Evolutionary conservation across 2,113 vertebrate genomes (phyloP), one percentile per base, ranked within the genome.

Genomic region (Plectropomus leopardus): DNA sequence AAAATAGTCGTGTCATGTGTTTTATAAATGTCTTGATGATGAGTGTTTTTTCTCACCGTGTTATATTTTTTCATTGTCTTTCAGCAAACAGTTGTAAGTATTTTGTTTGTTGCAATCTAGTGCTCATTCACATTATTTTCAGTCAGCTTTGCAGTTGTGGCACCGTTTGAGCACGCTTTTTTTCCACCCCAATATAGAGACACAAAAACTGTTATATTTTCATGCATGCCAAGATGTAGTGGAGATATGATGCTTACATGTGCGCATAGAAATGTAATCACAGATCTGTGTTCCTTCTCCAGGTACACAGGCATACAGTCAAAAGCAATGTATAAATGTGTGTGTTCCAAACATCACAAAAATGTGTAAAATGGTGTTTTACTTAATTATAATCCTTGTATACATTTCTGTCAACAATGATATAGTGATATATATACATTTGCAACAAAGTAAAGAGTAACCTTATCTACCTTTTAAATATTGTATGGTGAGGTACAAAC

Each of bases 1-100:
- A 76, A 81, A 84, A 42, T 3, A 10, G 19, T 53, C 47, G 15
- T 74, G 68, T 83, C 75, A 45, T 47, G 84, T 72, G 65, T 76
- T 60, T 67, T 50, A 60, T 65, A 8, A 21, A 50, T 58, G 54
- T 65, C 57, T 26, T 15, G 30, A 50, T 68, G 11, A 2, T 44
- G n/a, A 11, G 19, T 3, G n/a, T 40, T 55, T 16, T 4, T 21
- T 55, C 5, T 9, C 11, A 28, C 40, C 34, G 21, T 8, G 11
- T 11, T 21, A 17, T 26, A n/a, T n/a, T n/a, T n/a, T n/a, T n/a
- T 11, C 19, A 28, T 44, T 3, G 16, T 60, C 26, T 57, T 58
- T 42, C 13, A 10, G 9, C 6, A 4, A n/a, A 53, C 23, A 21
- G 30, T 14, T 59, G 34, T 36, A 50, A 13, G 17, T 16, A 45